Conservation (phyloP, 2,888 invertebrate genomes). For the Boloria selene region DNA sequence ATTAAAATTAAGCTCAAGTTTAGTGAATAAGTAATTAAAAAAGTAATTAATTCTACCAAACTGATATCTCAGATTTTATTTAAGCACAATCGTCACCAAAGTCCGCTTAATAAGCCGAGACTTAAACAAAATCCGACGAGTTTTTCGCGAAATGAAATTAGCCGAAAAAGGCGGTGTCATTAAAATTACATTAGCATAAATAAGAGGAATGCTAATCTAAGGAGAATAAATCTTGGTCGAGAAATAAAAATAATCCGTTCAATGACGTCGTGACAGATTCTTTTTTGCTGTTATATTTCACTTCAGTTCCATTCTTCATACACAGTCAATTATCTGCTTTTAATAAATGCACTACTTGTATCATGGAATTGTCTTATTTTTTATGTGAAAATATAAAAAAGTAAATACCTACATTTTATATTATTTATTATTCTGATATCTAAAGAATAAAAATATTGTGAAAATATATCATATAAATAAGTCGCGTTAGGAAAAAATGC, state of each 20-base stretch:
- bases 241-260: constrained; percentile 78
- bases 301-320: constrained; percentile 27
- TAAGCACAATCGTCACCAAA: constrained; percentile 66
- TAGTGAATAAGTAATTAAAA: constrained; percentile 25
- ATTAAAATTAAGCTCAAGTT: constrained; percentile 13
- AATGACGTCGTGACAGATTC: constrained; percentile 67
- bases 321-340: constrained; percentile 23
- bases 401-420: too few relatives aligned
- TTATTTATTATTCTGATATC: too few relatives aligned
- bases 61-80: constrained; percentile 69
- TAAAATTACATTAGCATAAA: constrained; percentile 83
- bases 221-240: constrained; percentile 76
- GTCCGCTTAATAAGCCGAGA: constrained; percentile 71
- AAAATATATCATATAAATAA: too few relatives aligned
- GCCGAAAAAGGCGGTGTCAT: constrained; percentile 78
- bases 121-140: constrained; percentile 72
- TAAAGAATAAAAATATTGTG: too few relatives aligned
- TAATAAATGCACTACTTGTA: background rate
- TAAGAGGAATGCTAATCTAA: constrained; percentile 81
- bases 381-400: too few relatives aligned
- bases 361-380: too few relatives aligned
- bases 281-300: constrained; percentile 39
- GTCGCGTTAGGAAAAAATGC: too few relatives aligned
- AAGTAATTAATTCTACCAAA: constrained; percentile 47
- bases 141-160: constrained; percentile 80